Base-by-base conservation (phyloP, 2,888 invertebrate genomes). In the Nudaria mundana region DNA sequence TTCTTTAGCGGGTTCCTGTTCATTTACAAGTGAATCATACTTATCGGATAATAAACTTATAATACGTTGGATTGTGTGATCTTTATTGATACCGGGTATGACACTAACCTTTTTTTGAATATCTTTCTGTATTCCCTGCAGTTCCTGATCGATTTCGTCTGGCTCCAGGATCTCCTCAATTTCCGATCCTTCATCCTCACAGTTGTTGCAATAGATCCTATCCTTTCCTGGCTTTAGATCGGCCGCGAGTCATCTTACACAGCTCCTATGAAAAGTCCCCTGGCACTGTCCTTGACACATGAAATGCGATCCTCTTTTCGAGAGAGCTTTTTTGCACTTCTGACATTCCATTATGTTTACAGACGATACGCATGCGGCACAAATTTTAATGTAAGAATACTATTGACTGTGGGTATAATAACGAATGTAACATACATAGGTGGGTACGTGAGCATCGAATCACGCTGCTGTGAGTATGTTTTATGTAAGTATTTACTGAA, bases 331-430 rank as follows among this genome's bases (percentile, higher is more conserved):
- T 5, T 20, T 20, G 10, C 10, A 10, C 13, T 33, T 25, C 25
- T 24, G 11, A 16, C 33, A 33, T 33, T 33, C 29, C 29, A 29
- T 29, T 11, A n/a, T n/a, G n/a, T n/a, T n/a, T n/a, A n/a, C n/a
- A n/a, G n/a, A n/a, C n/a, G n/a, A n/a, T n/a, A n/a, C n/a, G n/a
- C n/a, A n/a, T n/a, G n/a, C n/a, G n/a, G n/a, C n/a, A n/a, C n/a
- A n/a, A n/a, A n/a, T n/a, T n/a, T n/a, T n/a, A n/a, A n/a, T n/a
- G n/a, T n/a, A n/a, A n/a, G n/a, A n/a, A n/a, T n/a, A n/a, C n/a
- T n/a, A n/a, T n/a, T n/a, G n/a, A n/a, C n/a, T n/a, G n/a, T n/a
- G n/a, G n/a, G n/a, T n/a, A n/a, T n/a, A n/a, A n/a, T n/a, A n/a
- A n/a, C n/a, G n/a, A n/a, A n/a, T n/a, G n/a, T n/a, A n/a, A n/a